A percentile compares a stretch with the other conserved stretches of the same genome.
phyloP scores from a whole-genome alignment of 2,797 vertebrate genomes.

The Atherinosoma microstoma region DNA sequence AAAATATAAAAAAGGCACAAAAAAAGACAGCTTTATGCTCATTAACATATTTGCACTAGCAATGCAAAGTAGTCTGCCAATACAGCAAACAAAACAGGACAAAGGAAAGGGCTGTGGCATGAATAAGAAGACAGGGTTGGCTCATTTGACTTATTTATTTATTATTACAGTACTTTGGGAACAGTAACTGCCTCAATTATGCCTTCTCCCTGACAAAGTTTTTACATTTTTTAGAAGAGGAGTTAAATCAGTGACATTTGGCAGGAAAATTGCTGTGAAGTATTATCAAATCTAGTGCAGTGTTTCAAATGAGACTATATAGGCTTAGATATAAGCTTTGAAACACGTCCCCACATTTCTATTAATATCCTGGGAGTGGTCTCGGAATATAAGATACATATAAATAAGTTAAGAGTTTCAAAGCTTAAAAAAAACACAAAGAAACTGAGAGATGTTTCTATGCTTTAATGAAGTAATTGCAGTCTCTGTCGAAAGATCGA shows the following conservation, averaged over 20 bases:
- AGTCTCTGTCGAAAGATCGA: slow-evolving; percentile 37
- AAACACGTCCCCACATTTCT: not conserved
- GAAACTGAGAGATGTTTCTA: slow-evolving; percentile 15
- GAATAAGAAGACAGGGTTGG: not conserved
- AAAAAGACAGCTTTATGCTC: not conserved
- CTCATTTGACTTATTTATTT: slow-evolving; percentile 10
- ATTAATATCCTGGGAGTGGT: not conserved
- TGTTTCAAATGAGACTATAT: not conserved
- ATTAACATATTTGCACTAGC: no score
- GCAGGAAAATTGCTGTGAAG: not conserved
- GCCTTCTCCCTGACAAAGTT: not conserved
- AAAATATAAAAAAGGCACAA: not conserved
- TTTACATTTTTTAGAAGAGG: not conserved
- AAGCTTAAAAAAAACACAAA: slow-evolving; percentile 16
- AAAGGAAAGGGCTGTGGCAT: not conserved
- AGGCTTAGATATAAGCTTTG: slow-evolving; percentile 2
- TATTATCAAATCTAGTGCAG: not conserved
- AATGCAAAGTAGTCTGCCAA: no score
- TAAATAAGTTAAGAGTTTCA: slow-evolving; percentile 26
- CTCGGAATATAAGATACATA: slow-evolving; percentile 9
- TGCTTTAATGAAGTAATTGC: slow-evolving; percentile 46
- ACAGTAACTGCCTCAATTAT: not conserved
- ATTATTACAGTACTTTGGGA: not conserved
- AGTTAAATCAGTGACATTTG: not conserved
- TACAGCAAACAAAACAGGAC: not conserved